A percentile compares a stretch with the other conserved stretches of the same genome.
Conservation (phyloP, 2,113 vertebrate genomes). For the Poecilia latipinna region DNA sequence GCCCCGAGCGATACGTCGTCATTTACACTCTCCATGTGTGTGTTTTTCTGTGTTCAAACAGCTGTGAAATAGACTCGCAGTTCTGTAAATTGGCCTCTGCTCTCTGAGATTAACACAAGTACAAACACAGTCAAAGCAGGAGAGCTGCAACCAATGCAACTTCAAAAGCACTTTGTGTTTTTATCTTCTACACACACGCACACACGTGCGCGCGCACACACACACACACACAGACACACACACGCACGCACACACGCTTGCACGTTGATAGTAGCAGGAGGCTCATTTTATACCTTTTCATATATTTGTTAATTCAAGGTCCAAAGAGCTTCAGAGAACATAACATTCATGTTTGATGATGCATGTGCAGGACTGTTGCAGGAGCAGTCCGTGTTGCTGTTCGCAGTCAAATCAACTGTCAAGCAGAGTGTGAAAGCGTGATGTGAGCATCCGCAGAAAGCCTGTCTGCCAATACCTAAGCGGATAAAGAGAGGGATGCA, state of each 20-base stretch:
- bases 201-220: no score
- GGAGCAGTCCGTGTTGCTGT: background rate
- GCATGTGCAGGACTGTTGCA: background rate
- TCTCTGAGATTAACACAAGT: conserved; percentile 69
- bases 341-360: background rate
- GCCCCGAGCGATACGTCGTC: conserved; percentile 53
- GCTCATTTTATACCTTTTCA: conserved; percentile 17
- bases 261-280: background rate
- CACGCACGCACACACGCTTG: background rate
- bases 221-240: background rate
- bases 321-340: conserved; percentile 1
- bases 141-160: conserved; percentile 50
- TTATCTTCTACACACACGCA: background rate
- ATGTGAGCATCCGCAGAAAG: conserved; percentile 36
- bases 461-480: conserved; percentile 18
- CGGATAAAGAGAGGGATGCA: conserved; percentile 42
- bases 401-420: conserved; percentile 49
- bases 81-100: conserved; percentile 72
- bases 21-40: conserved; percentile 47
- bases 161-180: conserved; percentile 53
- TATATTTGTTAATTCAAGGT: conserved; percentile 33
- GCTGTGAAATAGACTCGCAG: conserved; percentile 72
- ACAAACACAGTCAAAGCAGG: conserved; percentile 59
- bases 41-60: conserved; percentile 65
- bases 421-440: conserved; percentile 26